Evolutionary conservation across 2,888 invertebrate species (phyloP), one percentile per base, ranked within the genome.

Genomic region (Sarcophaga rosellei): DNA sequence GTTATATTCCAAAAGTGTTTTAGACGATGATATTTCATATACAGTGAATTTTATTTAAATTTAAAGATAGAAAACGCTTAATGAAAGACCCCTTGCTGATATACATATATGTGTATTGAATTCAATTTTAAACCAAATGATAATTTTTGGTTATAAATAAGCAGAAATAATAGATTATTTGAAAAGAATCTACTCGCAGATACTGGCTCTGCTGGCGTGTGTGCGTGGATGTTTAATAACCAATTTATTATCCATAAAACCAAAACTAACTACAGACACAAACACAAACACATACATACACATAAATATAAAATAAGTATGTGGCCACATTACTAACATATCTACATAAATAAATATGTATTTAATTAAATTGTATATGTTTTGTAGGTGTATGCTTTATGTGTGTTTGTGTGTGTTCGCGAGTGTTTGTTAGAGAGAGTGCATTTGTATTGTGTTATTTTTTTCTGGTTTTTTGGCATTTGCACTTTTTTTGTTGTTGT

Each of bases 201-300:
- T 35, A 35, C 8, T 35, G 35, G 35, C 35, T 35, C 8, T 35
- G 35, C 0, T 35, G 5, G 35, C 0, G 21, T 68, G 5, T 21
- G 1, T 68, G 17, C 3, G 53, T 70, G 20, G 21, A 10, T 25
- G 11, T 53, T 68, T 73, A 74, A 66, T 73, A 74, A 47, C 47
- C 61, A 35, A 68, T 74, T 81, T 74, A 81, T 81, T 74, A 74
- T 66, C 73, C 68, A 66, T 72, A 72, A 81, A 81, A 73, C 59
- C 62, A 57, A 65, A 61, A 68, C 35, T 45, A 47, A 61, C 68
- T 74, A 81, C 74, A 59, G 61, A 15, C 17, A 53, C 53, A 53
- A 12, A 53, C 5, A 53, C 53, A 53, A 17, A 4, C 53, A 53
- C 15, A 47, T 0, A 2, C 15, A 47, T 35, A 35, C 8, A 8